Base-by-base conservation (phyloP, 2,888 invertebrate species). In the Sepiola atlantica region DNA sequence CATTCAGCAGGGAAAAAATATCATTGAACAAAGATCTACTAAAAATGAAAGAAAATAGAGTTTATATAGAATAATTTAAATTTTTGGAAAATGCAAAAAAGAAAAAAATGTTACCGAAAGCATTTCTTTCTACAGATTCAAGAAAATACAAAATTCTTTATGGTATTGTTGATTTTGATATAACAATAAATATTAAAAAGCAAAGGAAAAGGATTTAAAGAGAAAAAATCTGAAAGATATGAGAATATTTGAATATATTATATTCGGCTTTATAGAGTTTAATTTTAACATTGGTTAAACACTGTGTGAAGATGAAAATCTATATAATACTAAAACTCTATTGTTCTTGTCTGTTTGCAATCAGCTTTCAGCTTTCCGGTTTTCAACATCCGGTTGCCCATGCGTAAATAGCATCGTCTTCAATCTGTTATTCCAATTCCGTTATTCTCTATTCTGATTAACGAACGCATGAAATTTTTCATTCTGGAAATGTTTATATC, bases 131-230 rank as follows among this genome's bases (percentile, higher is more conserved):
- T 45, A 45, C 77, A 77, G 0, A 14, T 32, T n/a, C n/a, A 28
- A 77, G n/a, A 77, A 14, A 77, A 12, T 77, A 12, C n/a, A 77
- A n/a, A 77, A n/a, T 14, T 77, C n/a, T 77, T 18, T 32, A 77
- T n/a, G 21, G n/a, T 77, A 77, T 32, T n/a, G 77, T n/a, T 16
- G 14, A 77, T 77, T 77, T n/a, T n/a, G n/a, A 77, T 77, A 77
- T 77, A 77, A 77, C n/a, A 77, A 77, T 77, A n/a, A 77, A 77
- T 77, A 77, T n/a, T 77, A n/a, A 77, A 77, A 77, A 77, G n/a
- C 77, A n/a, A 77, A 77, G 77, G 77, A n/a, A 77, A 77, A 77
- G n/a, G n/a, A 3, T 1, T n/a, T 77, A n/a, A n/a, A 77, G n/a
- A 32, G n/a, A n/a, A 77, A 77, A 32, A 32, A 14, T 16, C 16